Evolutionary conservation across 2,888 invertebrate genomes (phyloP), one percentile per base, ranked within the genome.

Genomic region (Apomyelois bistriatella): DNA sequence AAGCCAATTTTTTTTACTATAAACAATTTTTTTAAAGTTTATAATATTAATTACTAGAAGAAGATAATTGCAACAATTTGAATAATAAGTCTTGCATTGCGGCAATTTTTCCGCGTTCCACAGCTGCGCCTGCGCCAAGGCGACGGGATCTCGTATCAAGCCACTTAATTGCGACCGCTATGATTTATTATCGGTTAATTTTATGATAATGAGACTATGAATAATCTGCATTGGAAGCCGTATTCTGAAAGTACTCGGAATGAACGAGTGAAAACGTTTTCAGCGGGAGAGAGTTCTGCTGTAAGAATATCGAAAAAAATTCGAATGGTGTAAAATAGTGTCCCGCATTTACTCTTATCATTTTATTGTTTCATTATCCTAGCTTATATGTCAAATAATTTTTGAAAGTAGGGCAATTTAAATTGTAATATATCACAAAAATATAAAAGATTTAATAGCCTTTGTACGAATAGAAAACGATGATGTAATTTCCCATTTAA

Each of bases 151-250:
- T 71, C 66, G 72, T 62, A 60, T 55, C 56, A 54, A 66, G 32
- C 46, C 68, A 68, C 67, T 74, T 86, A 85, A 88, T 87, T 87
- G 82, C 81, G 70, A 64, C 75, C 70, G 64, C 75, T 77, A 84
- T 87, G 82, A 88, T 86, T 86, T 87, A 87, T 81, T 82, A 81
- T 79, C 77, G 72, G 78, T 86, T 86, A 88, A 87, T 87, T 85
- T 85, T 85, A 88, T 88, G 83, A 78, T 86, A 88, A 88, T 88
- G 67, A 86, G 82, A 67, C 80, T 82, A 82, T 84, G 85, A 84
- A 86, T 85, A 83, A 82, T 82, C 80, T 77, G 74, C 69, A 65
- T 60, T 56, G 58, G 65, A 61, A 59, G 64, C 54, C 61, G 58
- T 79, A 77, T 78, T 77, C 71, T 67, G 66, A 51, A 52, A 43